phyloP scores from a whole-genome alignment of 2,113 vertebrate genomes.

The Dicaeum eximium region DNA sequence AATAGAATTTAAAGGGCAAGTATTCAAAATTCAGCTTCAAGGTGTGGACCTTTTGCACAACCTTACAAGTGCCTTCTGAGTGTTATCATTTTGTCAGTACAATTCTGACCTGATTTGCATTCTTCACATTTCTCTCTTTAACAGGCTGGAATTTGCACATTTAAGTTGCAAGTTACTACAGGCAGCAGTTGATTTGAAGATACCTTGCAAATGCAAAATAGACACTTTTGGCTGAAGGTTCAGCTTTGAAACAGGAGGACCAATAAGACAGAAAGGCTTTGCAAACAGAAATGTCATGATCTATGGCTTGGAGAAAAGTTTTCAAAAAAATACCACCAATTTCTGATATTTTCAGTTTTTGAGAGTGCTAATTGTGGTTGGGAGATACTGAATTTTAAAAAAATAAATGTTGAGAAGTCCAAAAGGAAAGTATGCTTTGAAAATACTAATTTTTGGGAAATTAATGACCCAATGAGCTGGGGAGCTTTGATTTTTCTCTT shows the following conservation, averaged over 20 bases:
- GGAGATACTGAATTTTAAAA: not conserved
- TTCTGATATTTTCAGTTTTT: not conserved
- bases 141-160: not conserved
- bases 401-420: not conserved
- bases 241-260: not conserved
- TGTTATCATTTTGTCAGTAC: not conserved
- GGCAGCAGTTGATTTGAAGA: not conserved
- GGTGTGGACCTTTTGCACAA: constrained; percentile 20
- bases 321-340: not conserved
- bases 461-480: not conserved
- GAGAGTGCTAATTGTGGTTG: not conserved
- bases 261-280: not conserved
- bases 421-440: not conserved
- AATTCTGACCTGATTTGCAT: constrained; percentile 5
- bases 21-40: constrained; percentile 33
- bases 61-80: constrained; percentile 3
- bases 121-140: not conserved
- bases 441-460: not conserved
- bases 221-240: not conserved
- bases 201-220: not conserved
- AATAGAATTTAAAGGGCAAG: constrained; percentile 43
- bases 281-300: not conserved
- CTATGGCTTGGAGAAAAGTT: not conserved
- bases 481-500: not conserved
- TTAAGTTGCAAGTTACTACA: not conserved